Conservation (phyloP, 2,888 invertebrate species). For the Sinelater perroti region DNA sequence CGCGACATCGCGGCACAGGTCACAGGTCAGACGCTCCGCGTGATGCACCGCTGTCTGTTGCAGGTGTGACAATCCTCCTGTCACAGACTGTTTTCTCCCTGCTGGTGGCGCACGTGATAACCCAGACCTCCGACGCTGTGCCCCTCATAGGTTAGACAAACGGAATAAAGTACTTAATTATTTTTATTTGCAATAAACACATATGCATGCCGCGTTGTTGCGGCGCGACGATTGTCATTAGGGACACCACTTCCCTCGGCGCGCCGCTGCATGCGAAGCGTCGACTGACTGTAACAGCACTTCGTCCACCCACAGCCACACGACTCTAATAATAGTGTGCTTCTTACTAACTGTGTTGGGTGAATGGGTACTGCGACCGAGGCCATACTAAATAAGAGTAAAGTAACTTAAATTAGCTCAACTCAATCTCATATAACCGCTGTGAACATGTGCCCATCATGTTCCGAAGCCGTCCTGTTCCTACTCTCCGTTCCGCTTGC, state of each 20-base stretch:
- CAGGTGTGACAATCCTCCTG: constrained; percentile 99
- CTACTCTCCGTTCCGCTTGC: constrained; percentile 45
- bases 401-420: constrained; percentile 43
- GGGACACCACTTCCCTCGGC: constrained; percentile 47
- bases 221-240: constrained; percentile 43
- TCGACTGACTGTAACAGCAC: constrained; percentile 58
- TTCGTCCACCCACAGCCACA: constrained; percentile 59
- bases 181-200: constrained; percentile 54
- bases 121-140: constrained; percentile 98
- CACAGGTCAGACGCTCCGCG: constrained; percentile 61
- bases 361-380: constrained; percentile 50
- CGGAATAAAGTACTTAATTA: constrained; percentile 47
- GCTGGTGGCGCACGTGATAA: constrained; percentile 99
- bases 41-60: constrained; percentile 71
- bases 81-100: constrained; percentile 99
- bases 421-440: constrained; percentile 46
- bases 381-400: constrained; percentile 53
- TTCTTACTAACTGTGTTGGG: constrained; percentile 41
- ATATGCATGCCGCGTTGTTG: constrained; percentile 45
- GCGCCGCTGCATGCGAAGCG: constrained; percentile 54
- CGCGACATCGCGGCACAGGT: constrained; percentile 56
- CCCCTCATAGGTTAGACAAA: constrained; percentile 90
- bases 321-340: constrained; percentile 48
- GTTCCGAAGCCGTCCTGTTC: constrained; percentile 44
- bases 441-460: constrained; percentile 49